Evolutionary conservation across 2,888 invertebrate species (phyloP), one percentile per base, ranked within the genome.

Genomic region (Girardia tigrina): DNA sequence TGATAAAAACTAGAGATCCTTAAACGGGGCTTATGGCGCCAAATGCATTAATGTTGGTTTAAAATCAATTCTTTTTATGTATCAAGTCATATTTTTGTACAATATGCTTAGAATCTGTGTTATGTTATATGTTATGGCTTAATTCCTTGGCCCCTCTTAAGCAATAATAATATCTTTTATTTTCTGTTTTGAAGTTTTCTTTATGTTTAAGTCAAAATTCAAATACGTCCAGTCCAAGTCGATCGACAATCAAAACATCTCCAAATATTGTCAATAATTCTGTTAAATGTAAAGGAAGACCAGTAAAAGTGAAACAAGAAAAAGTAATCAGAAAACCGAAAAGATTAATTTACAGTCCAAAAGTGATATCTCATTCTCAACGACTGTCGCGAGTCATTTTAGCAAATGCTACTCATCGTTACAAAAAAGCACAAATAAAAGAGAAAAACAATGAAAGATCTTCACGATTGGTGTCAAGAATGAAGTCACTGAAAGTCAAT

Each of bases 161-260:
- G n/a, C n/a, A n/a, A n/a, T n/a, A n/a, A n/a, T n/a, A n/a, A n/a
- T n/a, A n/a, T n/a, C n/a, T n/a, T n/a, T n/a, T n/a, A n/a, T n/a
- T n/a, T n/a, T n/a, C n/a, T n/a, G n/a, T n/a, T n/a, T n/a, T n/a
- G n/a, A n/a, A n/a, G n/a, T n/a, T n/a, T n/a, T n/a, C n/a, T n/a
- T n/a, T n/a, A n/a, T n/a, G n/a, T n/a, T n/a, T n/a, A n/a, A 56
- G 56, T 56, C 56, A 56, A 56, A 56, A 56, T 56, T 56, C 56
- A 6, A 56, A n/a, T 56, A n/a, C 56, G 4, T 56, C 56, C 20
- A 56, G 56, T 56, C 56, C 56, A n/a, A 56, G 20, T 8, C 4
- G 56, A 4, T 56, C 56, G n/a, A 12, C 56, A 12, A 56, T 56
- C n/a, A 4, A 23, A 56, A n/a, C 23, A 12, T 56, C 56, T 2